These are phyloP conservation scores for Itoplectis maculator DNA, from an alignment of 2,888 invertebrate species.

Conservation along the genomic window DNA sequence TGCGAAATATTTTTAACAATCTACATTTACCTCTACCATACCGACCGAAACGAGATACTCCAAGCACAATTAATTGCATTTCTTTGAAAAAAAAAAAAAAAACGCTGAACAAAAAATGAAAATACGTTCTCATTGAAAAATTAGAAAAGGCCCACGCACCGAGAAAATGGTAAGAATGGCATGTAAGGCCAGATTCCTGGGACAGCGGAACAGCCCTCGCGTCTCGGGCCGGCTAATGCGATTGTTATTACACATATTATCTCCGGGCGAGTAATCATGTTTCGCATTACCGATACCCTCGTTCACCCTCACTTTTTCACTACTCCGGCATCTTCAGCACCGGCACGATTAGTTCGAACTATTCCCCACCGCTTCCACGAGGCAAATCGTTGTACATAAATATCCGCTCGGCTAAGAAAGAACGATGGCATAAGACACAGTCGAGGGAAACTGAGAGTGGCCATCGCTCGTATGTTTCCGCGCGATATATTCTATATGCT, in stretches of 20 bases:
- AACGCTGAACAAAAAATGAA: not conserved
- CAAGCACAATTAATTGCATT: no score
- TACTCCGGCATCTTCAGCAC: constrained; percentile 56
- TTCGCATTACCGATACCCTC: constrained; percentile 79
- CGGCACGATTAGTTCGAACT: constrained; percentile 66
- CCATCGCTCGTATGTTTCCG: constrained; percentile 56
- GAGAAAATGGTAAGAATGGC: constrained; percentile 70
- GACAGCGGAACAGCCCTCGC: constrained; percentile 69
- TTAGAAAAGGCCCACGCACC: constrained; percentile 54
- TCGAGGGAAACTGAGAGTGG: constrained; percentile 77
- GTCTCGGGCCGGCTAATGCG: constrained; percentile 79
- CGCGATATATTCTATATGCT: constrained; percentile 46
- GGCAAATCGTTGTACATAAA: constrained; percentile 76
- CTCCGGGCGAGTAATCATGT: constrained; percentile 81
- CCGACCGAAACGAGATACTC: no score
- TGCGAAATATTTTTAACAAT: no score
- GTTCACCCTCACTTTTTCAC: constrained; percentile 65
- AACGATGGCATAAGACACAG: constrained; percentile 56
- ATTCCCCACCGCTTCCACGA: constrained; percentile 59
- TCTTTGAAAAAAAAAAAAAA: no score
- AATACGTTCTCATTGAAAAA: constrained; percentile 16
- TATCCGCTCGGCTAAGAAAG: constrained; percentile 71
- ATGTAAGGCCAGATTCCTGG: constrained; percentile 77
- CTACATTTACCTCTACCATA: no score
- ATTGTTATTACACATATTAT: constrained; percentile 83